These are phyloP conservation scores for Hypotaenidia okinawae DNA, from an alignment of 2,797 vertebrate species.

Conservation along the genomic window DNA sequence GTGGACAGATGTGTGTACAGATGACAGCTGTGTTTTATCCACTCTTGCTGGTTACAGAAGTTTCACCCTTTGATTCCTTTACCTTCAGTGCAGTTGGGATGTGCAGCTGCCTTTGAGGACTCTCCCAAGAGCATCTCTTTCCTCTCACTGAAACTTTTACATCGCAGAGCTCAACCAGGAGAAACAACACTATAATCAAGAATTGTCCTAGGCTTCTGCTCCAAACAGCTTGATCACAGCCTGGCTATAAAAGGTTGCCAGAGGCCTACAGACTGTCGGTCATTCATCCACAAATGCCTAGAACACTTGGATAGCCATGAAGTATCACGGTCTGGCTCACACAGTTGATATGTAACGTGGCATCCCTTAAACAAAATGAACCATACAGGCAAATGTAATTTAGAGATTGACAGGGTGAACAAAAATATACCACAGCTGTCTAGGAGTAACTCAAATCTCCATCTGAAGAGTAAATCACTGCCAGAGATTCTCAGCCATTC, in stretches of 20 bases:
- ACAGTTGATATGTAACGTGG: neutral
- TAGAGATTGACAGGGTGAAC: neutral
- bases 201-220: neutral
- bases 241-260: neutral
- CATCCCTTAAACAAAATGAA: constrained; percentile 6
- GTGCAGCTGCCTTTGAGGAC: neutral
- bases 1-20: neutral
- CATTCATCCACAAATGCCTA: neutral
- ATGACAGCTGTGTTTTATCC: neutral
- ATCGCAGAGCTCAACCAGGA: neutral
- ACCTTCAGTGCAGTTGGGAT: neutral
- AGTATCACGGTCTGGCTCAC: constrained; percentile 7
- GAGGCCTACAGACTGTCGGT: neutral
- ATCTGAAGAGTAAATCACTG: neutral
- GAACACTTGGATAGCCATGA: neutral
- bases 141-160: neutral
- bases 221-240: neutral
- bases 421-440: constrained; percentile 4
- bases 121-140: neutral
- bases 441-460: neutral
- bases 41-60: neutral
- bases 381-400: neutral
- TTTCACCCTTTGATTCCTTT: neutral
- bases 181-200: neutral
- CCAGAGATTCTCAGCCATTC: neutral